Conservation (phyloP, 2,113 vertebrate genomes). For the Tursiops truncatus region DNA sequence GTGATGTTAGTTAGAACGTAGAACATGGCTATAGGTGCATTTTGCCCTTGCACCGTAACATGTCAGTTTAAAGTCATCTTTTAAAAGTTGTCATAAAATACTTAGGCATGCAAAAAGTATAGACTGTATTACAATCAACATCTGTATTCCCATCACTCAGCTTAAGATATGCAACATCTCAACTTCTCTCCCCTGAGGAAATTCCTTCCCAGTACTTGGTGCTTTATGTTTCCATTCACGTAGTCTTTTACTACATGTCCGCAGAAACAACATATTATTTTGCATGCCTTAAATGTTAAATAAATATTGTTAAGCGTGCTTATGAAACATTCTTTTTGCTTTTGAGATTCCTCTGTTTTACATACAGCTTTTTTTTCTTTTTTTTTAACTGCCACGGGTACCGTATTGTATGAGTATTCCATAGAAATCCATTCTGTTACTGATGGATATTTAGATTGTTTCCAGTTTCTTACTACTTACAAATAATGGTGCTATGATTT, state of each 20-base stretch:
- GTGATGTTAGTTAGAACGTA: neutral
- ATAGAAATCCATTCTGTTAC: neutral
- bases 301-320: neutral
- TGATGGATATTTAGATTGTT: neutral
- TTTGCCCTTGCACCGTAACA: neutral
- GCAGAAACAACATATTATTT: neutral
- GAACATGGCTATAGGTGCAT: neutral
- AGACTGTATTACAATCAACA: neutral
- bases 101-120: neutral
- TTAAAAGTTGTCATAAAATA: neutral
- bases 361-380: neutral
- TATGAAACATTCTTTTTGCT: neutral
- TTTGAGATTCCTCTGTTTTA: neutral
- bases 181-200: neutral
- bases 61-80: neutral
- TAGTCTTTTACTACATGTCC: neutral
- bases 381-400: neutral
- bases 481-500: neutral
- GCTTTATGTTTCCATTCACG: neutral
- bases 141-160: neutral
- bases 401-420: neutral
- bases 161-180: neutral
- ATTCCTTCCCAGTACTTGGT: neutral
- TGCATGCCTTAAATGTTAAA: neutral
- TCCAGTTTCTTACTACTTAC: neutral